Conservation (phyloP, 2,888 invertebrate genomes). For the Pediacus dermestoides region DNA sequence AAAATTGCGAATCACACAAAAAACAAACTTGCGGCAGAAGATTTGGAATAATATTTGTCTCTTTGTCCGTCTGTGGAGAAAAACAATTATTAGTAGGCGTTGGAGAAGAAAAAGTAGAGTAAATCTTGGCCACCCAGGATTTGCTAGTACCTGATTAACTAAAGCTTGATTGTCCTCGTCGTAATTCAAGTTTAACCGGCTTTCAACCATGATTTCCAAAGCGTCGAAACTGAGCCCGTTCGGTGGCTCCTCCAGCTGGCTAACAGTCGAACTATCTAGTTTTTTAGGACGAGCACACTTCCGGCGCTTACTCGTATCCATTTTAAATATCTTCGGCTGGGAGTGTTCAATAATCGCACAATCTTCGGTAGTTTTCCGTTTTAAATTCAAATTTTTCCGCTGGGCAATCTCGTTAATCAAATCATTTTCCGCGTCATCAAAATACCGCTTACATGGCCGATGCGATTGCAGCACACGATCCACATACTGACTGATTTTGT, state of each 20-base stretch:
- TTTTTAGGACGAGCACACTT: slow-evolving; percentile 48
- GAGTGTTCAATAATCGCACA: slow-evolving; percentile 22
- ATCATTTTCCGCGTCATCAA: slow-evolving; percentile 40
- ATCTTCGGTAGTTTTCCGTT: slow-evolving; percentile 34
- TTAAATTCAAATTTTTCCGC: slow-evolving; percentile 37
- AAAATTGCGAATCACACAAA: slow-evolving; percentile 53
- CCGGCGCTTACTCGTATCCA: slow-evolving; percentile 40
- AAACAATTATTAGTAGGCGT: too few species aligned
- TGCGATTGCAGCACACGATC: slow-evolving; percentile 21
- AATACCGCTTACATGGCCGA: slow-evolving; percentile 26
- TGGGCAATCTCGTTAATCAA: slow-evolving; percentile 43
- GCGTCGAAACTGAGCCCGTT: not conserved
- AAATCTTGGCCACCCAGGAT: too few species aligned
- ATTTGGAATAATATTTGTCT: too few species aligned
- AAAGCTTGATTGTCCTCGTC: not conserved
- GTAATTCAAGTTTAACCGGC: too few species aligned
- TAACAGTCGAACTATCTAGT: too few species aligned
- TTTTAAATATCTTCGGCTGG: slow-evolving; percentile 39
- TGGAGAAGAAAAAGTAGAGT: too few species aligned
- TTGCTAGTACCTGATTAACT: not conserved
- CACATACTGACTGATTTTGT: slow-evolving; percentile 24
- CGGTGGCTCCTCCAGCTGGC: not conserved
- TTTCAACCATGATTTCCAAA: not conserved
- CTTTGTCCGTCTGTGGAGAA: too few species aligned
- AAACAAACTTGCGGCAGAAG: slow-evolving; percentile 53